Conservation (phyloP, 2,113 vertebrate species). For the Struthidea cinerea region DNA sequence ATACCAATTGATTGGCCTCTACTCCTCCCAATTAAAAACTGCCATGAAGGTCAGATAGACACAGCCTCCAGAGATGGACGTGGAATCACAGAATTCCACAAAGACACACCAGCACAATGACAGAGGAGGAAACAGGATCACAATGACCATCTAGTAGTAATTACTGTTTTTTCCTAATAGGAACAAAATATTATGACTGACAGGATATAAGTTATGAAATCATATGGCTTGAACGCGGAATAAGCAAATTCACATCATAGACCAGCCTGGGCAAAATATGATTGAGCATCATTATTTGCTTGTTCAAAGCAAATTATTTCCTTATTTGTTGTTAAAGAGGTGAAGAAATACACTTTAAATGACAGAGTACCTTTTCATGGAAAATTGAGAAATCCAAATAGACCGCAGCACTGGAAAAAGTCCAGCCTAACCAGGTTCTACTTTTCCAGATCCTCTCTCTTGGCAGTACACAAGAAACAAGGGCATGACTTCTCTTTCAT, state of each 20-base stretch:
- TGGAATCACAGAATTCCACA: neutral
- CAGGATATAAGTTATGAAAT: neutral
- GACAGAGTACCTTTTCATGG: rapidly evolving
- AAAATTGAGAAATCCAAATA: neutral
- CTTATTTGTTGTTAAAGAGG: neutral
- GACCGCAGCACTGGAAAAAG: neutral
- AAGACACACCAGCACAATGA: rapidly evolving
- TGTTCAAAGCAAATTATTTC: too few species aligned
- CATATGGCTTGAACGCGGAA: neutral
- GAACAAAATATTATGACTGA: neutral
- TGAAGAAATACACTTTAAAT: neutral
- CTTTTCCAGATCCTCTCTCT: neutral
- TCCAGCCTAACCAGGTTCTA: rapidly evolving
- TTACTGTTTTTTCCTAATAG: neutral
- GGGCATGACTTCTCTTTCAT: neutral
- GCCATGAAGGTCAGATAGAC: neutral
- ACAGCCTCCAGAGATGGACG: neutral
- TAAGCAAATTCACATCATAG: neutral
- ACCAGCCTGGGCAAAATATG: neutral
- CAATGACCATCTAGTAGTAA: neutral
- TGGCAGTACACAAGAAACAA: neutral
- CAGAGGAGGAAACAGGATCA: neutral
- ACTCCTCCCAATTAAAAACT: too few species aligned
- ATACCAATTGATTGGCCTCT: neutral
- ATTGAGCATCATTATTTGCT: neutral